phyloP scores from a whole-genome alignment of 2,113 vertebrate species.

The Alligator mississippiensis region DNA sequence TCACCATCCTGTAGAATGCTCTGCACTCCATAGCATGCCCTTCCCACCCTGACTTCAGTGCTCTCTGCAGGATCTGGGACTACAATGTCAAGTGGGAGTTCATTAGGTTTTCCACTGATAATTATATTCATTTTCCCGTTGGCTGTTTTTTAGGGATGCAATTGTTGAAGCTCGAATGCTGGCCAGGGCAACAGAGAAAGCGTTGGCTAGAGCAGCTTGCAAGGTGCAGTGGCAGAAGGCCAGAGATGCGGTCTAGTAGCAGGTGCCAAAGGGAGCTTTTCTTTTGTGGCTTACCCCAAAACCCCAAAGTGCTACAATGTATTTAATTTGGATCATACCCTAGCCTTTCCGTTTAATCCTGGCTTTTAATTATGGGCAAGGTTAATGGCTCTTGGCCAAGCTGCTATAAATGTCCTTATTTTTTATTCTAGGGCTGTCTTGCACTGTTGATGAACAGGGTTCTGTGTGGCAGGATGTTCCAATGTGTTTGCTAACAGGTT shows the following conservation, averaged over 20 bases:
- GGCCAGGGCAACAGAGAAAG: too few relatives aligned
- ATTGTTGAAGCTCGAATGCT: neutral
- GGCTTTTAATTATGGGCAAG: too few relatives aligned
- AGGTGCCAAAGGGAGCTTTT: neutral
- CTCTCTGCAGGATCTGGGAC: neutral
- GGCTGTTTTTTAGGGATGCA: too few relatives aligned
- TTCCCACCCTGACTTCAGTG: neutral
- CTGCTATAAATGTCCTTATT: slow-evolving; percentile 27
- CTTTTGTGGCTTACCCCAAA: neutral
- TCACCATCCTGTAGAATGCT: neutral
- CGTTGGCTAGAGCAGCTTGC: neutral
- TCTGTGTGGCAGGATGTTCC: neutral
- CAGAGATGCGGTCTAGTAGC: neutral
- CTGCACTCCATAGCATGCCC: neutral
- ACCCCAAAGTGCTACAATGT: neutral
- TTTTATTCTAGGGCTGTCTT: slow-evolving; percentile 45
- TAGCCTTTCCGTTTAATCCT: slow-evolving; percentile 34
- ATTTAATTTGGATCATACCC: neutral
- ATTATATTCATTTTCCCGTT: neutral
- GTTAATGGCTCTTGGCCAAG: too few relatives aligned
- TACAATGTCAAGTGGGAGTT: neutral
- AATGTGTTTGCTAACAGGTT: neutral
- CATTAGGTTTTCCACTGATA: neutral
- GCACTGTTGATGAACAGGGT: neutral
- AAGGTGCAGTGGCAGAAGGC: neutral